Evolutionary conservation across 37 sponge, comb jelly and placozoan genomes (phyloP).

Genomic region (Hormiphora californensis): DNA sequence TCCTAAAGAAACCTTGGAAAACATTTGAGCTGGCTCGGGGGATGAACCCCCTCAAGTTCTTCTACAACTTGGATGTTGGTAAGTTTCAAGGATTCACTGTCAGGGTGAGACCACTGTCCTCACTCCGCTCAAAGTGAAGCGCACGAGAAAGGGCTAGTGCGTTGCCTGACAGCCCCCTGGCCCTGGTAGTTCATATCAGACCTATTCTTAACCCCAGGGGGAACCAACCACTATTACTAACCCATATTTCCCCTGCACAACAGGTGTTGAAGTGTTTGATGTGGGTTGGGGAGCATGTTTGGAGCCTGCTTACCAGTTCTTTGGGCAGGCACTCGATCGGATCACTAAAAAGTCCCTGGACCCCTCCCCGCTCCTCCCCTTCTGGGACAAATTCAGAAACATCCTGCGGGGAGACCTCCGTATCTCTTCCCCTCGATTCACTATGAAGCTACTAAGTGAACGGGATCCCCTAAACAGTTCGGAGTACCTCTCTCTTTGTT

Average conservation of each 20-base stretch:
- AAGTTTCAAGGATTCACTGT: too few species aligned
- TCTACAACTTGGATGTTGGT: slow-evolving; percentile 24
- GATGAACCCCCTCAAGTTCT: slow-evolving; percentile 30
- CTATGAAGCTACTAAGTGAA: not conserved
- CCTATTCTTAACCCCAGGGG: too few species aligned
- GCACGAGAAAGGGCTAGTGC: too few species aligned
- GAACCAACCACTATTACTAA: too few species aligned
- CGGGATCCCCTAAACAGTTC: slow-evolving; percentile 43
- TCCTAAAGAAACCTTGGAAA: slow-evolving; percentile 34
- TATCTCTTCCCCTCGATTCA: not conserved
- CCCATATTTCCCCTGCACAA: not conserved
- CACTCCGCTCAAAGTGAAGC: too few species aligned
- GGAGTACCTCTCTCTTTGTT: slow-evolving; percentile 15
- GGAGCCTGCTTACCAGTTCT: slow-evolving; percentile 50
- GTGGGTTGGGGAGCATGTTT: slow-evolving; percentile 36
- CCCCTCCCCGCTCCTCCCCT: slow-evolving; percentile 35
- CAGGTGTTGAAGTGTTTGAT: not conserved
- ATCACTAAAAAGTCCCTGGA: slow-evolving; percentile 35
- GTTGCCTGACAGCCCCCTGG: too few species aligned
- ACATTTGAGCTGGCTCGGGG: slow-evolving; percentile 48
- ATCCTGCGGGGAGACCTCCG: not conserved
- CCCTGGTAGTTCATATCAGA: too few species aligned
- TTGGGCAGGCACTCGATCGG: slow-evolving; percentile 5
- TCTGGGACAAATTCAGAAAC: slow-evolving; percentile 27
- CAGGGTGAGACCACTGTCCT: too few species aligned